Base-by-base conservation (phyloP, 2,113 vertebrate species). In the Callorhinus ursinus region DNA sequence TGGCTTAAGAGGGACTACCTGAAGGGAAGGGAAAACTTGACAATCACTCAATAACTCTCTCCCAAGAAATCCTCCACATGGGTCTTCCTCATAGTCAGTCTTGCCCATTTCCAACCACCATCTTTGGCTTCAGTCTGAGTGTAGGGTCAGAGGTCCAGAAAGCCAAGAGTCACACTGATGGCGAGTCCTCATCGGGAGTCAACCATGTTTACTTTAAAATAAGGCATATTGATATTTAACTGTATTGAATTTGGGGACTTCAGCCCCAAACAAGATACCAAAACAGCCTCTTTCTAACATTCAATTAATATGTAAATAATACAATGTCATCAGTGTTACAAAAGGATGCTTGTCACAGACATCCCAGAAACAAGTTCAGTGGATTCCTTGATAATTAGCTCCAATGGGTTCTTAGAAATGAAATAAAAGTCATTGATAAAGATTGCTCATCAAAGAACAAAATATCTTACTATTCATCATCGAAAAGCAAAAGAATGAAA, bases 401-500 rank as follows among this genome's bases (percentile, higher is more conserved):
- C 77, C 53, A 91, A 26, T 46, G 19, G 49, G 15, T 84, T 46
- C 93, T 89, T 86, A 74, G 63, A 92, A 87, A 88, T 63, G 42
- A 67, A 95, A 82, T 53, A 86, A 22, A 93, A 87, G 19, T 86
- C n/a, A 89, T 19, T 92, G 77, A 92, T 86, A 77, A 63, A 67
- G 26, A 90, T 6, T 76, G 1, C 1, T 88, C 21, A 81, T 61
- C 6, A 51, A 95, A 55, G n/a, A 67, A 82, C 13, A 76, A 95
- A 57, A 46, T 2, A 85, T 1, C 24, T 28, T 72, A n/a, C 13
- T 79, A 80, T 84, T 97, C 63, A 83, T 72, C 18, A 88, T 36
- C 55, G 69, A 71, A 85, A 95, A 71, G 12, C 67, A 85, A 81
- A 83, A 59, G 8, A 96, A 96, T 81, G 8, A 42, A 92, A 96